A percentile compares a stretch with the other conserved stretches of the same genome.
Conservation (phyloP, 2,888 invertebrate genomes). For the Torymus texanus region DNA sequence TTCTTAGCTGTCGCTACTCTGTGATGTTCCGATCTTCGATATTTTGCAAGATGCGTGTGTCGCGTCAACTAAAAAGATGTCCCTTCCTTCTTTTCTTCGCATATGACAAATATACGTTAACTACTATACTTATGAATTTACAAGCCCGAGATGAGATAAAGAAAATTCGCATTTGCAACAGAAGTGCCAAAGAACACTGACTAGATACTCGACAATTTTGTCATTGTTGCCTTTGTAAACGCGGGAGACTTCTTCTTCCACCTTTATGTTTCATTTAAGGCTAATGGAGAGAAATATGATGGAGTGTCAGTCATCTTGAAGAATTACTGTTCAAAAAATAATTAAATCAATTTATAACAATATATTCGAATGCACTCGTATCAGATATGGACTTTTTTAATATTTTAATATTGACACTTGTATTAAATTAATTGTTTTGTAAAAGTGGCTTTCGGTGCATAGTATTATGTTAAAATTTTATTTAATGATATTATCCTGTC, state of each 20-base stretch:
- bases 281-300: slow-evolving; percentile 26
- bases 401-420: slow-evolving; percentile 25
- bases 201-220: slow-evolving; percentile 54
- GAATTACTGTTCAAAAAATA: slow-evolving; percentile 13
- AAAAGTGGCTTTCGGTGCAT: slow-evolving; percentile 1
- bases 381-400: slow-evolving; percentile 26
- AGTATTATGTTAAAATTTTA: slow-evolving; percentile 15
- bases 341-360: slow-evolving; percentile 15
- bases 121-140: slow-evolving; percentile 41
- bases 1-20: slow-evolving; percentile 56
- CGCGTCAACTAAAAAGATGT: slow-evolving; percentile 31
- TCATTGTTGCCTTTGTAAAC: slow-evolving; percentile 55
- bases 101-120: slow-evolving; percentile 37
- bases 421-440: slow-evolving; percentile 21
- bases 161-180: slow-evolving; percentile 54
- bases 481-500: slow-evolving; percentile 13
- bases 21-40: slow-evolving; percentile 57
- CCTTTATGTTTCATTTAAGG: slow-evolving; percentile 41
- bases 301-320: slow-evolving; percentile 10
- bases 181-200: slow-evolving; percentile 60
- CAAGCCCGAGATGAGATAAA: slow-evolving; percentile 31
- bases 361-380: slow-evolving; percentile 3
- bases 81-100: slow-evolving; percentile 44
- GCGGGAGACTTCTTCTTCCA: slow-evolving; percentile 50
- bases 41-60: slow-evolving; percentile 41